Percentiles rank a stretch among this genome's conserved stretches.
Evolutionary conservation across 92 coral and sea anemone species (phyloP).

Genomic region (Parazoanthus atlanticus): DNA sequence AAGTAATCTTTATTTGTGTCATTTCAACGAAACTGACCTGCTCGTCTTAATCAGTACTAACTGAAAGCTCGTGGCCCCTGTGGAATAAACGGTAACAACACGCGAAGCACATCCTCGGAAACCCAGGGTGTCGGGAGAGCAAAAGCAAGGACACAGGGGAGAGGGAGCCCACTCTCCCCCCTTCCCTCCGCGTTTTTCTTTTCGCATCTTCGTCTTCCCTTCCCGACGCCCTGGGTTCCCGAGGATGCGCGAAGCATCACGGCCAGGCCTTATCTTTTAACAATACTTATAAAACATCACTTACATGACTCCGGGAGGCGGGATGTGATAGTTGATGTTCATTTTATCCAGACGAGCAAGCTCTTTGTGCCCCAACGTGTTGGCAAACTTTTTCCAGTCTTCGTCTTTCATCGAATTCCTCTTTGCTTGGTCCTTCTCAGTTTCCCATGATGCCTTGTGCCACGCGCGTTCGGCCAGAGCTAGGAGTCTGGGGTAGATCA

Average conservation of each 20-base stretch:
- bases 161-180: too few relatives aligned
- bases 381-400: conserved; percentile 95
- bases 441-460: conserved; percentile 93
- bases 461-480: conserved; percentile 98
- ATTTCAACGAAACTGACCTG: too few relatives aligned
- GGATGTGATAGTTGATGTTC: conserved; percentile 84
- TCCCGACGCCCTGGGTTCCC: too few relatives aligned
- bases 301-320: conserved; percentile 88
- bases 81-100: not conserved
- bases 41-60: too few relatives aligned
- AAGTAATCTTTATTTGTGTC: too few relatives aligned
- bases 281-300: not conserved
- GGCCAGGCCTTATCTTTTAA: too few relatives aligned
- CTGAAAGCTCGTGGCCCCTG: not conserved
- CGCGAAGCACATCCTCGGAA: too few relatives aligned
- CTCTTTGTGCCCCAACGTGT: conserved; percentile 85
- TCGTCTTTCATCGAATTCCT: conserved; percentile 51
- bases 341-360: conserved; percentile 81
- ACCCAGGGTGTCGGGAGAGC: too few relatives aligned
- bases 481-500: conserved; percentile 89
- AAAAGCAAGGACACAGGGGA: too few relatives aligned
- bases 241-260: not conserved
- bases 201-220: too few relatives aligned
- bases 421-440: conserved; percentile 58
- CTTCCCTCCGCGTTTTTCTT: too few relatives aligned